Percentiles rank a stretch among this genome's conserved stretches.
Evolutionary conservation across 2,797 vertebrate species (phyloP).

Genomic region (Chaunax sp.): DNA sequence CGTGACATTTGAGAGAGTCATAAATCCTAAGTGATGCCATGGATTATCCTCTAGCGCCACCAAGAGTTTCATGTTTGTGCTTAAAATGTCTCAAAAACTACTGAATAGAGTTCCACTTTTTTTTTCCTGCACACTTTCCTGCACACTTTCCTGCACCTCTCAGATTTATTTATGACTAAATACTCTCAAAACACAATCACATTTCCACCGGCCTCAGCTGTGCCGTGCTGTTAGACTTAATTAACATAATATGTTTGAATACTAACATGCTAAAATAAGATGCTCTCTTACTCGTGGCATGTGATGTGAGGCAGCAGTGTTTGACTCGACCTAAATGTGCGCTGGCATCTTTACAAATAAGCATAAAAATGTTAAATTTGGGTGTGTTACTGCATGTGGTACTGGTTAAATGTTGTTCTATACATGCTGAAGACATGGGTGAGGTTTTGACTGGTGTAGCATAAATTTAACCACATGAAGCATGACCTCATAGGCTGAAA

Average conservation of each 20-base stretch:
- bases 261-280: neutral
- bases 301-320: conserved; percentile 9
- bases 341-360: conserved; percentile 15
- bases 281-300: neutral
- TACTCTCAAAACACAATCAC: too few species aligned
- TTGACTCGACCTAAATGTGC: conserved; percentile 7
- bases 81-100: too few species aligned
- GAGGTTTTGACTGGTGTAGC: conserved; percentile 5
- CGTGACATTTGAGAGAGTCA: too few species aligned
- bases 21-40: too few species aligned
- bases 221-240: too few species aligned
- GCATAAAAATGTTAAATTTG: neutral
- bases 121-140: too few species aligned
- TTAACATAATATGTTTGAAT: neutral
- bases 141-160: too few species aligned
- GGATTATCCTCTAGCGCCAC: too few species aligned
- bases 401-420: conserved; percentile 22
- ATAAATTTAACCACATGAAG: conserved; percentile 24
- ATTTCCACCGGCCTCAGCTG: too few species aligned
- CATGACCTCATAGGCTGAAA: conserved; percentile 29
- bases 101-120: too few species aligned
- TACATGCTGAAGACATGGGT: conserved; percentile 11
- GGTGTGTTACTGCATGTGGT: conserved; percentile 38
- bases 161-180: too few species aligned
- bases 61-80: too few species aligned